These are phyloP conservation scores for Conus ventricosus DNA, from an alignment of 1,140 invertebrate species.

Conservation along the genomic window DNA sequence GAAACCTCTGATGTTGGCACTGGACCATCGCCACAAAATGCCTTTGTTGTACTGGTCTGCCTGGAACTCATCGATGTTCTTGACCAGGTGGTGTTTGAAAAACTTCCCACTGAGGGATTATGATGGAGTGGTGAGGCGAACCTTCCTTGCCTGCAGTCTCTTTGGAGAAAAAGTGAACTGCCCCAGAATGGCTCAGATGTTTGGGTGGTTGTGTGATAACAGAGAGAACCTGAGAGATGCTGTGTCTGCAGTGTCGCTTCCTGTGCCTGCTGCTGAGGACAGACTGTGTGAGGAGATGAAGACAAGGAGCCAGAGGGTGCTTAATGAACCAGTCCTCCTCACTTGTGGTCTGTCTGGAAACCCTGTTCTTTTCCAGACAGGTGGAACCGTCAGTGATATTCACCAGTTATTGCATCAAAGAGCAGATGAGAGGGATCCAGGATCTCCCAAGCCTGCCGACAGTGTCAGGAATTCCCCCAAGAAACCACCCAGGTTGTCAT, in stretches of 20 bases:
- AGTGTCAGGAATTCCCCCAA: neutral
- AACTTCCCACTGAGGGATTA: neutral
- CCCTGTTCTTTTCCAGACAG: no score
- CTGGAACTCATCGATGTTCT: neutral
- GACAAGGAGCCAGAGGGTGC: neutral
- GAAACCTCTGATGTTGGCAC: neutral
- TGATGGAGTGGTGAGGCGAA: neutral
- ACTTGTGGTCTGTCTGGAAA: neutral
- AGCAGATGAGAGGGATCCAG: neutral
- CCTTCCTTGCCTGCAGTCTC: neutral
- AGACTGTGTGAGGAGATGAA: neutral
- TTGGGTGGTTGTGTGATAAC: neutral
- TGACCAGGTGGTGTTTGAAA: slow-evolving; percentile 1
- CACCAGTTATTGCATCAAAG: neutral
- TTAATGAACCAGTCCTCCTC: neutral
- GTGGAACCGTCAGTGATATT: no score
- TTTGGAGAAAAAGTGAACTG: slow-evolving; percentile 9
- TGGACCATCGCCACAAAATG: neutral
- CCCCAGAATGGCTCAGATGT: neutral
- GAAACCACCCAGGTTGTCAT: neutral
- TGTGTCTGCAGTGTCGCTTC: neutral
- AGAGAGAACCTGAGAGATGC: neutral
- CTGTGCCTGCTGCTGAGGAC: neutral
- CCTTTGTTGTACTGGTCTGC: slow-evolving; percentile 24
- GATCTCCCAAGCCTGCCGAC: neutral